These are phyloP conservation scores for Dicranocentrus wangi DNA, from an alignment of 2,888 invertebrate genomes.

Conservation along the genomic window DNA sequence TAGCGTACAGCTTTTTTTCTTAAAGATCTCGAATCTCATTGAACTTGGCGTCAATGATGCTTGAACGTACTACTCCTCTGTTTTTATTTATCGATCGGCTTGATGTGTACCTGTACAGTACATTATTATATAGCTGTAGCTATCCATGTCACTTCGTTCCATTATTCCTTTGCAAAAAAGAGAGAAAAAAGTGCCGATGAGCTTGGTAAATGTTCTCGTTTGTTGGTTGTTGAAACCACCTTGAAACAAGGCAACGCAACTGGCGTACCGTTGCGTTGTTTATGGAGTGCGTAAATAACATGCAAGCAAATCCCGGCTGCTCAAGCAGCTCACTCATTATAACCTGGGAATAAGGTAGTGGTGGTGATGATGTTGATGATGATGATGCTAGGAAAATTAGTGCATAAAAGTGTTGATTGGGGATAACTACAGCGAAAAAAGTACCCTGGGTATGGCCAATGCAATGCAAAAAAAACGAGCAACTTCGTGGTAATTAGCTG, in stretches of 20 bases:
- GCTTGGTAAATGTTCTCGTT: background rate
- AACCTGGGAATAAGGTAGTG: background rate
- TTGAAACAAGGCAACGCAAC: no score
- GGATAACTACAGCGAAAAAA: no score
- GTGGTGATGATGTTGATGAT: background rate
- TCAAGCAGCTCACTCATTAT: background rate
- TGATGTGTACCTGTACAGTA: no score
- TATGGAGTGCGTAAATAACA: no score
- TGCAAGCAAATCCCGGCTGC: no score
- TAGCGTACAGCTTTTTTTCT: background rate
- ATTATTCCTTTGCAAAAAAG: background rate
- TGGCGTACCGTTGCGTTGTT: no score
- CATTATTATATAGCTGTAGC: no score
- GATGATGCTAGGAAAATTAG: background rate
- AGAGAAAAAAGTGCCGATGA: background rate
- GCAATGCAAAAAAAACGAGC: no score
- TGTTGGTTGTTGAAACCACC: no score
- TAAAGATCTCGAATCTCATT: background rate
- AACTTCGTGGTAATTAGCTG: slow-evolving; percentile 52
- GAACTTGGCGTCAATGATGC: slow-evolving; percentile 9
- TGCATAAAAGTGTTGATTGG: background rate
- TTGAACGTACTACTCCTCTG: slow-evolving; percentile 2
- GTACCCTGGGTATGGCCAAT: no score
- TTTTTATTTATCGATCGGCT: no score
- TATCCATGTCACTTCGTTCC: no score